Base-by-base conservation (phyloP, 2,113 vertebrate genomes). In the Diphyllodes magnificus region DNA sequence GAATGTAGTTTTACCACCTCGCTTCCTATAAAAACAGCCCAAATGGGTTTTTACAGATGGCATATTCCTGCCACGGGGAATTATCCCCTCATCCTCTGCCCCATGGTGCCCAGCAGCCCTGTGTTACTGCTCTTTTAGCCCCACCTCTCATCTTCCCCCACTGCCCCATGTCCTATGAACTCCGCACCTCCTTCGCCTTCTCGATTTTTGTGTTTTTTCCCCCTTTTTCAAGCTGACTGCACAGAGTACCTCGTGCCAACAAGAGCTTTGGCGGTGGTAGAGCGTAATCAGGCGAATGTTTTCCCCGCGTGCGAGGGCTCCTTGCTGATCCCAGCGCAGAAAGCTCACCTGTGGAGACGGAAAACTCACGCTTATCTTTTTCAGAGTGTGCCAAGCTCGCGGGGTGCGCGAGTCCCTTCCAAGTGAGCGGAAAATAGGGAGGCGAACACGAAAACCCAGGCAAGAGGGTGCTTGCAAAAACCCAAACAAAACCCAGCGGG, bases 1-100 rank as follows among this genome's bases (percentile, higher is more conserved):
- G 35, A 97, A 96, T 95, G 94, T 90, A 92, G 91, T 90, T 90
- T n/a, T 45, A 33, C 93, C 70, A 50, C 92, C 95, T 87, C 5
- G 0, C 60, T 71, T 66, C 86, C 91, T 86, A 24, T 68, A 86
- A 91, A 82, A 95, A 73, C 50, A 88, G 54, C 85, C 85, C 63
- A 73, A 77, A 69, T 87, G 57, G 82, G 56, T 70, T 95, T 79
- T 51, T 79, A 6, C 27, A 89, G 63, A 93, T 35, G 61, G 42
- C 17, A 7, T 8, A 12, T 61, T 76, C 85, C 88, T 86, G 88
- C 72, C 66, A 73, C 2, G 2, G 7, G 49, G 84, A 92, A 69
- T 92, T 91, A 82, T 81, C 77, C 82, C 79, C 65, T 82, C 70
- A 73, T 31, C 61, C 53, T 57, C 13, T 44, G 71, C 84, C 68